These are phyloP conservation scores for Maniola hyperantus DNA, from an alignment of 2,888 invertebrate genomes.

Conservation along the genomic window DNA sequence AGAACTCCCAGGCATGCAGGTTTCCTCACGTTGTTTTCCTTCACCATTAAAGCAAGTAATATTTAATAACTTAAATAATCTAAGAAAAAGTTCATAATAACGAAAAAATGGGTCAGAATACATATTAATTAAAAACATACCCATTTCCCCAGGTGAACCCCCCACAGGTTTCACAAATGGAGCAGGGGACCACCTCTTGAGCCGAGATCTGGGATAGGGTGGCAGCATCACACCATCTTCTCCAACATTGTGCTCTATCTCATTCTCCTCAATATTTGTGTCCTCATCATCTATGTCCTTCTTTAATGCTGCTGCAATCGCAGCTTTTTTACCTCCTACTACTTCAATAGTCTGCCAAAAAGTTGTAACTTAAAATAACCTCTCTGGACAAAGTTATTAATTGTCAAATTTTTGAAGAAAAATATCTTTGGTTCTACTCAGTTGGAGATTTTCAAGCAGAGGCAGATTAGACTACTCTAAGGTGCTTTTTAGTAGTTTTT, in stretches of 20 bases:
- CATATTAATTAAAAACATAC: slow-evolving; percentile 64
- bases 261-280: slow-evolving; percentile 66
- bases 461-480: too few relatives aligned
- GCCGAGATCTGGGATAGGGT: slow-evolving; percentile 62
- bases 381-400: background rate
- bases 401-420: too few relatives aligned
- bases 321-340: slow-evolving; percentile 71
- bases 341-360: slow-evolving; percentile 47
- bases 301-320: slow-evolving; percentile 70
- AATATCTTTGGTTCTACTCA: too few relatives aligned
- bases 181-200: slow-evolving; percentile 89
- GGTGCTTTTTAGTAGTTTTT: too few relatives aligned
- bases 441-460: too few relatives aligned
- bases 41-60: too few relatives aligned
- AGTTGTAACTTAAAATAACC: background rate
- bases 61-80: too few relatives aligned
- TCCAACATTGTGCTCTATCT: slow-evolving; percentile 60
- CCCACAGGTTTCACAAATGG: slow-evolving; percentile 85
- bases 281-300: slow-evolving; percentile 61
- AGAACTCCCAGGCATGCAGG: too few relatives aligned
- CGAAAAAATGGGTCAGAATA: background rate
- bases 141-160: slow-evolving; percentile 94
- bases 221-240: slow-evolving; percentile 62
- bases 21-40: too few relatives aligned
- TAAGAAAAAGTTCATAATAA: too few relatives aligned